These are phyloP conservation scores for Adelosebastes latens DNA, from an alignment of 2,797 vertebrate species.

Conservation along the genomic window DNA sequence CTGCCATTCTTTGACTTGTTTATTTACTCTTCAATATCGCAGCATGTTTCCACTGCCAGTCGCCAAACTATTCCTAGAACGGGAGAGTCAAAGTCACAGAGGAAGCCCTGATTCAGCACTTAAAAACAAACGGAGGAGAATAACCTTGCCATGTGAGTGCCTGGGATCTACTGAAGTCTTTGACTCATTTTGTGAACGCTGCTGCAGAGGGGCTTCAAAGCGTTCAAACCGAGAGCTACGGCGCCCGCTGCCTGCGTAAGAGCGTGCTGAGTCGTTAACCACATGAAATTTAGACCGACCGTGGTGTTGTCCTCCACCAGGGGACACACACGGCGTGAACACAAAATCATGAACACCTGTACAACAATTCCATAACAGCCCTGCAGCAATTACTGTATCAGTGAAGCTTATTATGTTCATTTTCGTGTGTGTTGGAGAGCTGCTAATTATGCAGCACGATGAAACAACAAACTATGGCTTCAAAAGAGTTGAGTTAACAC, in stretches of 20 bases:
- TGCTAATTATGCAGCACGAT: slow-evolving; percentile 14
- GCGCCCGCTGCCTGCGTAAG: slow-evolving; percentile 16
- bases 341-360: slow-evolving; percentile 13
- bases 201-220: slow-evolving; percentile 32
- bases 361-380: not conserved
- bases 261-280: slow-evolving; percentile 27
- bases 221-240: slow-evolving; percentile 10
- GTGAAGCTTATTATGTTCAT: not conserved
- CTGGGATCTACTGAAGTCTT: slow-evolving; percentile 29
- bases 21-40: slow-evolving; percentile 32
- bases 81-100: slow-evolving; percentile 42
- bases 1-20: slow-evolving; percentile 21
- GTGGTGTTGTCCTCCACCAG: slow-evolving; percentile 4
- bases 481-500: slow-evolving; percentile 3
- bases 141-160: slow-evolving; percentile 41
- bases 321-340: not conserved
- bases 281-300: slow-evolving; percentile 30
- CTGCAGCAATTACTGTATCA: not conserved
- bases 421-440: not conserved
- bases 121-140: slow-evolving; percentile 32
- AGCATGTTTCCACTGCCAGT: slow-evolving; percentile 7
- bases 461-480: slow-evolving; percentile 10
- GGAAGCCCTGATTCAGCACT: slow-evolving; percentile 54
- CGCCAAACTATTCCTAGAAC: slow-evolving; percentile 13
- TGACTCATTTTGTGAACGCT: slow-evolving; percentile 32